Conservation (phyloP, 2,113 vertebrate genomes). For the Chaetorhynchus papuensis region DNA sequence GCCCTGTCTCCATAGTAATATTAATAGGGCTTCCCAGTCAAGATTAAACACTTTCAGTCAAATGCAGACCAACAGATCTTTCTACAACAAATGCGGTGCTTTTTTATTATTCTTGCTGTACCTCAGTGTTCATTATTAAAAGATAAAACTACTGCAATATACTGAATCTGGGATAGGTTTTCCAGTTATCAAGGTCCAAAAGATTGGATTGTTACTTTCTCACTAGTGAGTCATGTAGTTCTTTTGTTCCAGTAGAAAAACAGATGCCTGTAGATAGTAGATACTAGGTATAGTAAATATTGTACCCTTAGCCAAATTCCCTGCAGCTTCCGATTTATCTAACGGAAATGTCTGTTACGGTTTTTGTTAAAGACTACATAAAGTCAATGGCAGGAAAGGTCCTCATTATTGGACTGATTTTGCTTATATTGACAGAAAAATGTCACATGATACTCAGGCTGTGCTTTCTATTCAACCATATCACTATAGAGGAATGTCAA, state of each 20-base stretch:
- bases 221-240: constrained; percentile 66
- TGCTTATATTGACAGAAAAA: constrained; percentile 74
- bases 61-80: constrained; percentile 63
- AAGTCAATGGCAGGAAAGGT: constrained; percentile 70
- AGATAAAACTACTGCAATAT: constrained; percentile 56
- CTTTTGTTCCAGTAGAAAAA: constrained; percentile 65
- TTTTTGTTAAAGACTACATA: constrained; percentile 70
- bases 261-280: constrained; percentile 68
- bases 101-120: constrained; percentile 65
- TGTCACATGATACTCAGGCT: constrained; percentile 84
- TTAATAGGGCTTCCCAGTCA: constrained; percentile 67
- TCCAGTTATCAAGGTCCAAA: constrained; percentile 60
- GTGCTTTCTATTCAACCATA: constrained; percentile 79
- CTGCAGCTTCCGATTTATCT: constrained; percentile 69
- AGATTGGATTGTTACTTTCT: constrained; percentile 66
- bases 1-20: background rate
- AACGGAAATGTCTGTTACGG: constrained; percentile 59
- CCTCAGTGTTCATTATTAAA: constrained; percentile 64
- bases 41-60: constrained; percentile 69
- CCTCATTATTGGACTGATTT: constrained; percentile 72
- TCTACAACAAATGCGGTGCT: constrained; percentile 69
- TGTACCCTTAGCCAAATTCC: constrained; percentile 69
- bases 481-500: constrained; percentile 86
- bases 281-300: constrained; percentile 66
- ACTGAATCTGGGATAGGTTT: constrained; percentile 49